Evolutionary conservation across 2,888 invertebrate genomes (phyloP).

Genomic region (Hydroisotoma schaefferi): DNA sequence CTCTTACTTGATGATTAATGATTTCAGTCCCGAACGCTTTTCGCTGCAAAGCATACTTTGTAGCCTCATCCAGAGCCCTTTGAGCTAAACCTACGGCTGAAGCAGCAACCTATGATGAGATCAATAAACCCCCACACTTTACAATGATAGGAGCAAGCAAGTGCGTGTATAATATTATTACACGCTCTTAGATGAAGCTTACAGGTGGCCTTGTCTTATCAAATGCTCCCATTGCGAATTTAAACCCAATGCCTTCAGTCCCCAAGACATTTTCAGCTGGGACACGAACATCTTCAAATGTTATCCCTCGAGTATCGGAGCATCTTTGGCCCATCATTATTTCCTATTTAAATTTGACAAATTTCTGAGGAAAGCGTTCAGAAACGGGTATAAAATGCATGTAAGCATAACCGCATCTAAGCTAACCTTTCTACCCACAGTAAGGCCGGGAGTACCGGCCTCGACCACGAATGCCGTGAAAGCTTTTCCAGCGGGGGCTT

Average conservation of each 20-base stretch:
- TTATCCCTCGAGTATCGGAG: conserved; percentile 90
- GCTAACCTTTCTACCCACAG: conserved; percentile 71
- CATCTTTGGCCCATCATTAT: conserved; percentile 95
- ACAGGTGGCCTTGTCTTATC: conserved; percentile 39
- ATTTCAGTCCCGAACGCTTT: conserved; percentile 89
- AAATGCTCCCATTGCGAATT: conserved; percentile 80
- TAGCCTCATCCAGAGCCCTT: conserved; percentile 86
- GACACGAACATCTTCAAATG: conserved; percentile 93
- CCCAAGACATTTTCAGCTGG: conserved; percentile 86
- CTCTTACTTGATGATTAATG: conserved; percentile 62
- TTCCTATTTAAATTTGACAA: conserved; percentile 63
- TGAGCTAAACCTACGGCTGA: conserved; percentile 87
- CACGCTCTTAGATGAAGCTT: background rate
- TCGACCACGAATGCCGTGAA: conserved; percentile 98
- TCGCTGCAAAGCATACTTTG: conserved; percentile 85
- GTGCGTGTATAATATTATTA: background rate
- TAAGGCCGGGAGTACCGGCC: conserved; percentile 78
- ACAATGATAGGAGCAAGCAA: too few species aligned
- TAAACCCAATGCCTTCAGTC: conserved; percentile 89
- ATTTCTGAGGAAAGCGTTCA: too few species aligned
- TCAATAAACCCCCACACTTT: too few species aligned
- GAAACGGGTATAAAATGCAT: too few species aligned
- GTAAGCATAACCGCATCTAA: background rate
- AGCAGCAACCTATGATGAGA: conserved; percentile 59
- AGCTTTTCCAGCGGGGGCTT: conserved; percentile 82